A percentile compares a stretch with the other conserved stretches of the same genome.
Conservation (phyloP, 2,797 vertebrate species). For the Helostoma temminkii region DNA sequence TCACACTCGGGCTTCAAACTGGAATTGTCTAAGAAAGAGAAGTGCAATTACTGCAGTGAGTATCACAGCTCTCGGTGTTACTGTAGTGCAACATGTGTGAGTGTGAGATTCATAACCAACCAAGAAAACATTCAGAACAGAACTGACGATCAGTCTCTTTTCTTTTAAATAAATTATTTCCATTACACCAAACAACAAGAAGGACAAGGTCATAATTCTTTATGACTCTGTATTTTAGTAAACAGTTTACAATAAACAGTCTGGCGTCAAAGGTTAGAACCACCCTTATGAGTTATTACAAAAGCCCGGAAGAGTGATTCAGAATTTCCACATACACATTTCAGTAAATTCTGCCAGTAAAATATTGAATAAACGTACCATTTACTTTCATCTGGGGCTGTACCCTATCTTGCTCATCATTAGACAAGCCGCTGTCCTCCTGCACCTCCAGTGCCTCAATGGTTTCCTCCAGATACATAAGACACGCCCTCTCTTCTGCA, state of each 20-base stretch:
- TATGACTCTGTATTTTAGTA: background rate
- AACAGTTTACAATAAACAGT: background rate
- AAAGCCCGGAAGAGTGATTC: background rate
- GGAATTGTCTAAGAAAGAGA: constrained; percentile 63
- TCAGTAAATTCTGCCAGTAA: background rate
- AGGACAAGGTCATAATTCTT: too few relatives aligned
- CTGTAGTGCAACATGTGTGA: background rate
- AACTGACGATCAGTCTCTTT: background rate
- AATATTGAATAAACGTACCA: constrained; percentile 27
- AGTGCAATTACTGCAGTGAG: constrained; percentile 13
- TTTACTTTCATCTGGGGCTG: constrained; percentile 16
- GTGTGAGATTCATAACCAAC: background rate
- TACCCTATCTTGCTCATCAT: constrained; percentile 80
- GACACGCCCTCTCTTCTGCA: constrained; percentile 91
- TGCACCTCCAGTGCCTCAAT: constrained; percentile 92
- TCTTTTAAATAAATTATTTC: too few relatives aligned
- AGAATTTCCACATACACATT: background rate
- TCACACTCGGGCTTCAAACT: constrained; percentile 26
- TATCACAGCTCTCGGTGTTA: background rate
- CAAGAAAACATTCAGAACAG: background rate
- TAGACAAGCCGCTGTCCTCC: constrained; percentile 89
- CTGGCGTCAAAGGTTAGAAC: background rate
- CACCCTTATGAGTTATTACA: background rate
- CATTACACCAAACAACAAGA: background rate
- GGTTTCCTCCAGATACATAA: constrained; percentile 94